Base-by-base conservation (phyloP, 2,888 invertebrate genomes). In the Machimus atricapillus region DNA sequence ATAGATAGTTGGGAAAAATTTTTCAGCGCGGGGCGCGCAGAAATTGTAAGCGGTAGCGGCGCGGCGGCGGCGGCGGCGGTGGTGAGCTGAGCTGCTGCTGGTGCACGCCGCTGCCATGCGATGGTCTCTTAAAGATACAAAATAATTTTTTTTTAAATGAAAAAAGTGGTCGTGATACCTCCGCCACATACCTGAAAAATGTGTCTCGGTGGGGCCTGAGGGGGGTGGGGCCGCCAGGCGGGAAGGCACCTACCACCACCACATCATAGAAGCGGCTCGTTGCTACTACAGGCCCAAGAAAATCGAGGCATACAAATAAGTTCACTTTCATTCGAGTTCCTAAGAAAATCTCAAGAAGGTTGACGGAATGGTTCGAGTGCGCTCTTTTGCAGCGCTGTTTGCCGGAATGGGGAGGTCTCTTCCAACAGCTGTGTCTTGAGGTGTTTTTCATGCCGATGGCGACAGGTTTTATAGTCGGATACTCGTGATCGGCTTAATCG, bases 311-410 rank as follows among this genome's bases (percentile, higher is more conserved):
- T 87, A 87, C 87, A 78, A 88, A 88, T 88, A 87, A 88, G 88
- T 89, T 88, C 87, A 88, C 87, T 88, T 88, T 88, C 88, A 87
- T 88, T 88, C 87, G 56, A 86, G 74, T 86, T 86, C 66, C 86
- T 74, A 86, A 85, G 85, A 77, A 78, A 76, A 37, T 16, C 58
- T 74, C 12, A 86, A 86, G 86, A 86, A 86, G 86, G 86, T 86
- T 86, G 86, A 37, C 58, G 79, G 79, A 79, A 79, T 79, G 79
- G 79, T 9, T 79, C 16, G 79, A 79, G 79, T 79, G 52, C 52
- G 79, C 79, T 79, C 79, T 79, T 79, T 46, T 16, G 46, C 27
- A 14, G 79, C 23, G 46, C 79, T 16, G 43, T 46, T 46, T 31
- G 58, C 16, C 23, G 66, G 66, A 34, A 82, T 82, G 82, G 82